These are phyloP conservation scores for Apus apus DNA, from an alignment of 2,113 vertebrate genomes.

Conservation along the genomic window DNA sequence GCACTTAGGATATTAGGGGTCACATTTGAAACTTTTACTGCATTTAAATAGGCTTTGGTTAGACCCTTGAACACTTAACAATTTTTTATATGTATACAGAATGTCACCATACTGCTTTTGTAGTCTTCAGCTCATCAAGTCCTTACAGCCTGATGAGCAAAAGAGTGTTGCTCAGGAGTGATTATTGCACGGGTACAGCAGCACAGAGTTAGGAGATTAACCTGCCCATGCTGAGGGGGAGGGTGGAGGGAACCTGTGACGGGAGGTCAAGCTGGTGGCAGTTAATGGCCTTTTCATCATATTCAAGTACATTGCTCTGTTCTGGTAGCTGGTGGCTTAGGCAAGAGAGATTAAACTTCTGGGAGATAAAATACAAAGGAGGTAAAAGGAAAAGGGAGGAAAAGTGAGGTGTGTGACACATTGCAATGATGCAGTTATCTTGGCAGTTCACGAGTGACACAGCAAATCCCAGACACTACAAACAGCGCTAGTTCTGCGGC, in stretches of 20 bases:
- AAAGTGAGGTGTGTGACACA: background rate
- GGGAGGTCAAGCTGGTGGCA: slow-evolving; percentile 8
- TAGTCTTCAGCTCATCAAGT: background rate
- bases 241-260: background rate
- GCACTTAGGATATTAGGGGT: background rate
- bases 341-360: slow-evolving; percentile 13
- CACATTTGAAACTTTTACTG: background rate
- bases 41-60: background rate
- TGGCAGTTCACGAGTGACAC: slow-evolving; percentile 36
- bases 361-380: slow-evolving; percentile 14
- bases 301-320: background rate
- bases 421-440: slow-evolving; percentile 2
- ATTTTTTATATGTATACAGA: background rate
- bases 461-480: slow-evolving; percentile 3
- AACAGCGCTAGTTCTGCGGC: slow-evolving; percentile 16
- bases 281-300: slow-evolving; percentile 24
- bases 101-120: background rate
- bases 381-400: background rate
- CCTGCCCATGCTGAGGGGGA: background rate
- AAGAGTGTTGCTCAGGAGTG: background rate
- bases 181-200: background rate
- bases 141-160: background rate
- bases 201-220: background rate
- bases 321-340: background rate
- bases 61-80: background rate